Base-by-base conservation (phyloP, 2,888 invertebrate genomes). In the Notocelia uddmanniana region DNA sequence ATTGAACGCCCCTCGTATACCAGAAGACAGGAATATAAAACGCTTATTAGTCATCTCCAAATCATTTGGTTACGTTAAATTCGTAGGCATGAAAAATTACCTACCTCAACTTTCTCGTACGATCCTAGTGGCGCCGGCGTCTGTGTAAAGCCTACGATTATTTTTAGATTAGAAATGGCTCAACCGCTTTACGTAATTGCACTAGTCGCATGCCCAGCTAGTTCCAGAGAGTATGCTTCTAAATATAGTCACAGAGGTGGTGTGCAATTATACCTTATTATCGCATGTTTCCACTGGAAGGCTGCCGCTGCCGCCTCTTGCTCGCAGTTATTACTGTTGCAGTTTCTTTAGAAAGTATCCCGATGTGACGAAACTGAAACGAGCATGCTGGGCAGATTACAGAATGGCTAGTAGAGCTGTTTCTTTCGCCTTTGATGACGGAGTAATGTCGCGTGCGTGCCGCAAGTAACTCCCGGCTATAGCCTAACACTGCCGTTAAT, bases 141-240 rank as follows among this genome's bases (percentile, higher is more conserved):
- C 90, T 88, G 85, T 54, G 68, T 81, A 86, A 84, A 91, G 91
- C 92, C 93, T 92, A 88, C 92, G 93, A 93, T 93, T 93, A 93
- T 93, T 93, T 93, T 93, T 93, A 93, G 93, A 93, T 93, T 93
- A 93, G 93, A 93, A 93, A 93, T 93, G 93, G 92, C 93, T 90
- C 90, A 92, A 92, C 93, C 88, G 91, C 92, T 93, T 93, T 93
- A 93, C 91, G 93, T 93, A 93, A 93, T 93, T 93, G 89, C 91
- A 89, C 91, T 82, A 87, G 93, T 89, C 91, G 89, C 89, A 92
- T 89, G 90, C 91, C 85, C 87, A 86, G 91, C 90, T 84, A 88
- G 92, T 89, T 92, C 91, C 91, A 90, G 91, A 91, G 89, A 84
- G 83, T 88, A 88, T 86, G 89, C 87, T 84, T 90, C 93, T 93